Conservation (phyloP, 2,113 vertebrate genomes). For the Vulpes vulpes region DNA sequence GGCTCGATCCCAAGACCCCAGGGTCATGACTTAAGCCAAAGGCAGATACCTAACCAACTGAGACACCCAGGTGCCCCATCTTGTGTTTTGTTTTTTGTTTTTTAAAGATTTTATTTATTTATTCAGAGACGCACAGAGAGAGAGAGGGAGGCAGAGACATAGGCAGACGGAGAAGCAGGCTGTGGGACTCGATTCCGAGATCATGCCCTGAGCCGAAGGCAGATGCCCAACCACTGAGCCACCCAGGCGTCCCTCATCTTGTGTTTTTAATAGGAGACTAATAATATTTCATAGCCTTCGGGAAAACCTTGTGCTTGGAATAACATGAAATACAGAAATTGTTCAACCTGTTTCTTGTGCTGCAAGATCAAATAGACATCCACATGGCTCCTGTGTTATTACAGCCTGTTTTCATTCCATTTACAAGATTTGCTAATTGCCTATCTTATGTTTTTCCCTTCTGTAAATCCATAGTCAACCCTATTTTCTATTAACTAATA, state of each 20-base stretch:
- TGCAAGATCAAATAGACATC: slow-evolving; percentile 25
- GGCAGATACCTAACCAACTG: too few relatives aligned
- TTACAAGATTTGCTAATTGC: neutral
- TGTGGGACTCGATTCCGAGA: too few relatives aligned
- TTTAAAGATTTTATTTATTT: too few relatives aligned
- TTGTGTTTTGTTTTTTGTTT: too few relatives aligned
- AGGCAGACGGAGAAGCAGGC: too few relatives aligned
- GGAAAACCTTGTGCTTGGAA: neutral
- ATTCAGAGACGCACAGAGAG: too few relatives aligned
- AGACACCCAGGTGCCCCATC: too few relatives aligned
- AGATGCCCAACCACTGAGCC: too few relatives aligned
- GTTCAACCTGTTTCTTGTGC: neutral
- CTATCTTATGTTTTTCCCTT: slow-evolving; percentile 10
- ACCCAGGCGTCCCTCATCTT: neutral
- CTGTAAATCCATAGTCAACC: neutral
- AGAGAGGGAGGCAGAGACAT: too few relatives aligned
- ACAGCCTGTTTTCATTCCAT: neutral
- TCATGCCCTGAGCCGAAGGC: too few relatives aligned
- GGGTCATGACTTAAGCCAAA: too few relatives aligned
- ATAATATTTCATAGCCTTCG: neutral
- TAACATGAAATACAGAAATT: slow-evolving; percentile 18
- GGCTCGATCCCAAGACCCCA: too few relatives aligned
- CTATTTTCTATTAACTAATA: neutral
- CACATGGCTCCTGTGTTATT: neutral
- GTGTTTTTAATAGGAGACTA: neutral